Base-by-base conservation (phyloP, 2,888 invertebrate genomes). In the Sisyra nigra region DNA sequence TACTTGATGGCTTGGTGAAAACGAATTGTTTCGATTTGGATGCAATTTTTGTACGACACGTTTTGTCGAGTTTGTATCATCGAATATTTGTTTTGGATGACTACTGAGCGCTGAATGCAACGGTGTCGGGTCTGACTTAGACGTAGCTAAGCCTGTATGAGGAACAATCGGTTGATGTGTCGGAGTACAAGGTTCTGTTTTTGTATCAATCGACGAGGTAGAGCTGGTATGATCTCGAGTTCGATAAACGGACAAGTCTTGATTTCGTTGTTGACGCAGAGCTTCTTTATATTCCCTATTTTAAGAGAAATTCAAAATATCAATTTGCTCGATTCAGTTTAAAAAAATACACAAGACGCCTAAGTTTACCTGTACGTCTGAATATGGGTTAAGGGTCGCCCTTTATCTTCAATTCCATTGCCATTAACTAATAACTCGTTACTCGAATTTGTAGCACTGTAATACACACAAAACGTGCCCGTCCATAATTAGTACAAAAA, bases 201-300 rank as follows among this genome's bases (percentile, higher is more conserved):
- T 68, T 44, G 72, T 70, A 29, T 63, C 65, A 46, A 68, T 66
- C 51, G 72, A 71, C 5, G 52, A 49, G 14, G 73, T 71, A 15
- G 71, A 71, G 36, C 68, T 63, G 40, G 68, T 67, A 50, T 72
- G 73, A 51, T 76, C 71, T 46, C 76, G 73, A 52, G 76, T 74
- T 50, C 78, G 69, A 61, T 85, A 85, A 46, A 85, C 74, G 40
- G 68, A 67, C 38, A 70, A 70, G 58, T 85, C 86, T 63, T 80
- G 82, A 48, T 78, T 81, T 52, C 88, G 72, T 62, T 88, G 88
- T 55, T 84, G 83, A 61, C 82, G 80, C 58, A 87, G 63, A 45
- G 87, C 87, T 71, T 88, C 88, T 68, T 88, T 88, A 67, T 87
- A 88, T 68, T 88, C 87, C 65, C 86, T 76, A 17, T 15, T 8